Percentiles rank a stretch among this genome's conserved stretches.
Conservation (phyloP, 2,113 vertebrate species). For the Podiceps cristatus region DNA sequence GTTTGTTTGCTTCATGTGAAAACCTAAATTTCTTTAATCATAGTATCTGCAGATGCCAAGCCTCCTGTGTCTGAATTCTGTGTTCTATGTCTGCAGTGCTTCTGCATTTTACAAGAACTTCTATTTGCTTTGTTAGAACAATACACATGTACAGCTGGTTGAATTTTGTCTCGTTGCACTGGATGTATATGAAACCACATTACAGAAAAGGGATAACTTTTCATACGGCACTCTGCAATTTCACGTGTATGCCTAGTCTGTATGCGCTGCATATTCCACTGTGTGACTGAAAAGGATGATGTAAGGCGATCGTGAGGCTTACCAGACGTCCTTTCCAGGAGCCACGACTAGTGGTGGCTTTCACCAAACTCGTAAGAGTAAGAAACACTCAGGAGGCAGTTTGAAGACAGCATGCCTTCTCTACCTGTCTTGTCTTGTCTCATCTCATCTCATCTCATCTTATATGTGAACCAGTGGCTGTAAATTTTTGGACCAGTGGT, state of each 20-base stretch:
- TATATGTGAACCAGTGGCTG: not conserved
- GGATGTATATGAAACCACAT: not conserved
- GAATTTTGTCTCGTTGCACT: not conserved
- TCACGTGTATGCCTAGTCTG: not conserved
- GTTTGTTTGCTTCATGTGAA: not conserved
- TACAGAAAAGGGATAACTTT: not conserved
- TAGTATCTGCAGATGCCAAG: not conserved
- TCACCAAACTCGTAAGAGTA: rapidly evolving
- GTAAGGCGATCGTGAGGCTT: too few species aligned
- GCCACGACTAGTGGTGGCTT: not conserved
- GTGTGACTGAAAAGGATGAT: rapidly evolving
- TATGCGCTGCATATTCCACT: rapidly evolving
- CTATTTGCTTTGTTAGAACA: not conserved
- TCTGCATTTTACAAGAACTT: not conserved
- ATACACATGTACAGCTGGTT: not conserved
- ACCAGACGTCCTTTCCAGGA: not conserved
- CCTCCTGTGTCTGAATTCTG: not conserved
- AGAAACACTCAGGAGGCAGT: not conserved
- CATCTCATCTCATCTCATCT: not conserved
- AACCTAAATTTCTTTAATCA: not conserved
- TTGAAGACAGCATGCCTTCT: not conserved
- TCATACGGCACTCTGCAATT: rapidly evolving
- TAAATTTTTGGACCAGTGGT: not conserved
- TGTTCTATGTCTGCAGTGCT: not conserved
- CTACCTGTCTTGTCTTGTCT: too few species aligned